A percentile compares a stretch with the other conserved stretches of the same genome.
phyloP scores from a whole-genome alignment of 2,888 invertebrate species.

The Drosophila recens region DNA sequence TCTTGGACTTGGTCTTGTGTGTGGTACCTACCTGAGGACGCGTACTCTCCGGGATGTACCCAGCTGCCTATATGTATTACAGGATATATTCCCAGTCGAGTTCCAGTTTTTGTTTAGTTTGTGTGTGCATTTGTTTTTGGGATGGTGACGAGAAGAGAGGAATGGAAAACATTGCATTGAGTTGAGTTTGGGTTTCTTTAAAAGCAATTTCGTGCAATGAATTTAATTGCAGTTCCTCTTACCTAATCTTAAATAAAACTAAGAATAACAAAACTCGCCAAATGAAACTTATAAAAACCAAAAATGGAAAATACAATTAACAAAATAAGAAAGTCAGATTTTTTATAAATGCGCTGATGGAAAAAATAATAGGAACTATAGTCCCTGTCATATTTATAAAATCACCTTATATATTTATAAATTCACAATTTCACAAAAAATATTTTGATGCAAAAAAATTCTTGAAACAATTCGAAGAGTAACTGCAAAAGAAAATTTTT shows the following conservation, averaged over 20 bases:
- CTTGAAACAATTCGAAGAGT: too few species aligned
- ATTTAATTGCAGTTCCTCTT: slow-evolving; percentile 9
- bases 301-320: too few species aligned
- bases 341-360: too few species aligned
- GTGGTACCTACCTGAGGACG: slow-evolving; percentile 94
- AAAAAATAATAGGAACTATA: too few species aligned
- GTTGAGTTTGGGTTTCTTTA: slow-evolving; percentile 14
- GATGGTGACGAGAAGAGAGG: slow-evolving; percentile 18
- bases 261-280: background rate
- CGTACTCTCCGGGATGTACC: slow-evolving; percentile 99
- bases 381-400: too few species aligned
- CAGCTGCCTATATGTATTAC: slow-evolving; percentile 89
- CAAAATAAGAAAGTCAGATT: too few species aligned
- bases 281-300: too few species aligned
- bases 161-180: slow-evolving; percentile 14
- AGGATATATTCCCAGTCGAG: slow-evolving; percentile 7
- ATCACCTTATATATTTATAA: too few species aligned
- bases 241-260: background rate
- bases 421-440: too few species aligned
- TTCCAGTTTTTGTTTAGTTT: slow-evolving; percentile 20
- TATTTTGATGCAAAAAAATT: too few species aligned
- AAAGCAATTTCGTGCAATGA: slow-evolving; percentile 26
- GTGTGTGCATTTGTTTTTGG: slow-evolving; percentile 11
- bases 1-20: slow-evolving; percentile 53
- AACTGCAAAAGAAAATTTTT: too few species aligned